These are phyloP conservation scores for Tupiocoris notatus DNA, from an alignment of 2,888 invertebrate species.

Conservation along the genomic window DNA sequence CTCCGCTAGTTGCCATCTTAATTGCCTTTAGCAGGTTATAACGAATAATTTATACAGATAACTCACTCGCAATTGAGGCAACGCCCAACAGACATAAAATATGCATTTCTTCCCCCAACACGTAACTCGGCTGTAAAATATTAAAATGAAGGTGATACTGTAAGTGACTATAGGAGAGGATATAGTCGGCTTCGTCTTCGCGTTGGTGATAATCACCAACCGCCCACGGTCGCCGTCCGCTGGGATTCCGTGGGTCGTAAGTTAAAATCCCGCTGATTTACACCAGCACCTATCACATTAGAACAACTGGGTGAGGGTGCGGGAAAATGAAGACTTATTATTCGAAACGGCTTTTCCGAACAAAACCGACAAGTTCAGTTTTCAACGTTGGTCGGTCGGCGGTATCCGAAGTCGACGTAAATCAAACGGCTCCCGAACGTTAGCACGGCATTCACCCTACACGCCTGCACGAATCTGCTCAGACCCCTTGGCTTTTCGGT, in stretches of 20 bases:
- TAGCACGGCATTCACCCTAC: neutral
- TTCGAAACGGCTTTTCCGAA: conserved; percentile 10
- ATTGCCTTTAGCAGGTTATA: conserved; percentile 9
- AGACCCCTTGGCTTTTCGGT: too few species aligned
- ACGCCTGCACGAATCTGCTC: neutral
- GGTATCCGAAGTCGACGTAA: neutral
- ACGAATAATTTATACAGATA: conserved; percentile 29
- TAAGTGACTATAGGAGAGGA: neutral
- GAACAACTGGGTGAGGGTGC: neutral
- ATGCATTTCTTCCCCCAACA: conserved; percentile 31
- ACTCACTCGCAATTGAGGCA: conserved; percentile 15
- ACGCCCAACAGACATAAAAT: conserved; percentile 13
- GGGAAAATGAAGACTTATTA: conserved; percentile 32
- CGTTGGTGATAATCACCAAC: conserved; percentile 22
- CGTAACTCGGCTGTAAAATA: conserved; percentile 33
- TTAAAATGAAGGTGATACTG: conserved; percentile 36
- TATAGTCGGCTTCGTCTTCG: neutral
- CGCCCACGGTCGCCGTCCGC: conserved; percentile 6
- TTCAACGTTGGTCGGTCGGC: neutral
- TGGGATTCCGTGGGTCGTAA: conserved; percentile 9
- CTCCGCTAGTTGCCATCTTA: conserved; percentile 33
- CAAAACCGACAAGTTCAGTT: neutral
- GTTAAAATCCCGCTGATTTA: conserved; percentile 34
- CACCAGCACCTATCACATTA: conserved; percentile 16
- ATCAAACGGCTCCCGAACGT: neutral